Evolutionary conservation across 2,113 vertebrate species (phyloP).

Genomic region (Tragelaphus strepsiceros): DNA sequence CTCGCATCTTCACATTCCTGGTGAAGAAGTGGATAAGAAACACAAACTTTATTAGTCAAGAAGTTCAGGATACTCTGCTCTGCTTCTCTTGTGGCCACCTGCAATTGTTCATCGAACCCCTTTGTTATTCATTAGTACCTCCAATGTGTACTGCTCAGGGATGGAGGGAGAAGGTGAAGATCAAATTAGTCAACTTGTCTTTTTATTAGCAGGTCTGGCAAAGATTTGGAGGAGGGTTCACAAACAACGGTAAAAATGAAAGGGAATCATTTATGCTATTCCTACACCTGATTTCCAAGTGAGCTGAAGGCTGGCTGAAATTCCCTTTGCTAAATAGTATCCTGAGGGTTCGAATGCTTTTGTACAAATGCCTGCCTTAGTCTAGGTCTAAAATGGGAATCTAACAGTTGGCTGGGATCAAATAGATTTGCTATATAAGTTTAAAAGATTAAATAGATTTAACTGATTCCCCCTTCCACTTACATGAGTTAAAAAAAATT

Average conservation of each 20-base stretch:
- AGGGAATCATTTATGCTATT: neutral
- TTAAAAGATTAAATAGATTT: slow-evolving; percentile 5
- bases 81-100: neutral
- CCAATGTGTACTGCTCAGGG: neutral
- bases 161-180: neutral
- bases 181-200: slow-evolving; percentile 21
- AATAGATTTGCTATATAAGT: neutral
- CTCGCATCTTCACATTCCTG: neutral
- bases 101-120: neutral
- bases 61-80: neutral
- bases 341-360: neutral
- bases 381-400: neutral
- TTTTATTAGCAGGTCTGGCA: neutral
- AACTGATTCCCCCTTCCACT: neutral
- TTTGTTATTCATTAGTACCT: neutral
- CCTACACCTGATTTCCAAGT: neutral
- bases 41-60: neutral
- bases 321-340: slow-evolving; percentile 26
- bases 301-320: neutral
- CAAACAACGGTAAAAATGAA: neutral
- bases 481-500: neutral
- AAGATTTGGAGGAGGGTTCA: neutral
- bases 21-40: neutral
- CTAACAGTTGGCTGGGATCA: neutral
- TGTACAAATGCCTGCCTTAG: neutral